Base-by-base conservation (phyloP, 2,797 vertebrate species). In the Adrianichthys oophorus region DNA sequence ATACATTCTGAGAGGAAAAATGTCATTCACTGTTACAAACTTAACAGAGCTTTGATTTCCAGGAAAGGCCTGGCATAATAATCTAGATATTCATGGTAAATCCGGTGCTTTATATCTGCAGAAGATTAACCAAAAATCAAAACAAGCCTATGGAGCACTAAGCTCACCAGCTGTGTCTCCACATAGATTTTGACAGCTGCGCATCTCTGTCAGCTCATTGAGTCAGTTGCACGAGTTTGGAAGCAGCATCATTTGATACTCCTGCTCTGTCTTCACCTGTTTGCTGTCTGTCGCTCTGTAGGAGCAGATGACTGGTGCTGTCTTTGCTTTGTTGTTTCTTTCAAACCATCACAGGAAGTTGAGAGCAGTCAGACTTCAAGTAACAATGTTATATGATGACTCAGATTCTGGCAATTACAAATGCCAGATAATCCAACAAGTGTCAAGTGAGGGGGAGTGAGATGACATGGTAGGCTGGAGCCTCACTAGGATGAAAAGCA, bases 41-140 rank as follows among this genome's bases (percentile, higher is more conserved):
- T 58, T 58, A 72, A 78, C 60, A 49, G 55, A 78, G 74, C 67
- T 65, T 59, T 55, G 57, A 66, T 76, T 72, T 41, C 26, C 62
- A 66, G 47, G 41, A 6, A 16, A 21, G 14, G 17, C 29, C 32
- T 12, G 41, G 42, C 57, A 44, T 68, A 15, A 65, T 2, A 52
- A 45, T 56, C 12, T 8, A 2, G 7, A 48, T 62, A 52, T 51
- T 49, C 12, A 29, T 54, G 29, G 62, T 59, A 47, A 16, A 57
- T 59, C 48, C 24, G 52, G 44, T 14, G 24, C 23, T 73, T 55
- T 62, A 56, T 44, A 55, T 60, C 13, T 40, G 29, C 48, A 55
- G 15, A 57, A 29, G 19, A 58, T 65, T 69, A 70, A 70, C 57
- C 41, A 59, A 15, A 65, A 0, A 68, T 41, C 40, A 23, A 52